phyloP scores from a whole-genome alignment of 2,113 vertebrate genomes.

The Syngnathus floridae region DNA sequence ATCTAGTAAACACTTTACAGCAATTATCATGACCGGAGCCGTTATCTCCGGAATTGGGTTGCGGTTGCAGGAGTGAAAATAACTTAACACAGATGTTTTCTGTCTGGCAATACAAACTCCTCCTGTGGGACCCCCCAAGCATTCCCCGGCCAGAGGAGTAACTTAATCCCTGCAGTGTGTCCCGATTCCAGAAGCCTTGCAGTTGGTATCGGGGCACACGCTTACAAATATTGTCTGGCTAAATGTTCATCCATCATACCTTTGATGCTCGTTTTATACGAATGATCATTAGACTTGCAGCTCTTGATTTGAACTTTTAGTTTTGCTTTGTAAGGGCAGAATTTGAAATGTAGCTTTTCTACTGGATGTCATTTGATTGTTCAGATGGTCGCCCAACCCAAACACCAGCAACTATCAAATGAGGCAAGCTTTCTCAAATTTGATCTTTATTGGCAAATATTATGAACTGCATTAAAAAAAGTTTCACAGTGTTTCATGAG shows the following conservation, averaged over 20 bases:
- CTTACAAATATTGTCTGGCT: neutral
- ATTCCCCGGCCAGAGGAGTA: neutral
- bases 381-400: neutral
- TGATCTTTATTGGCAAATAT: slow-evolving; percentile 49
- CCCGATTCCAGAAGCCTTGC: neutral
- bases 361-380: neutral
- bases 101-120: neutral
- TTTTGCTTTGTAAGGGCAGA: neutral
- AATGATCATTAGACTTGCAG: no score
- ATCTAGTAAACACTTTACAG: neutral
- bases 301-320: no score
- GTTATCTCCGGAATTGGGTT: neutral
- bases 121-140: neutral
- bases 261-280: no score
- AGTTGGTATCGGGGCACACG: neutral
- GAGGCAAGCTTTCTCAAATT: slow-evolving; percentile 6
- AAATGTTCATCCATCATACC: neutral
- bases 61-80: neutral
- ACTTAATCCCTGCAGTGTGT: neutral
- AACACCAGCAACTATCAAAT: neutral
- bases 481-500: slow-evolving; percentile 43
- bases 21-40: neutral
- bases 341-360: neutral
- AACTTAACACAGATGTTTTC: neutral
- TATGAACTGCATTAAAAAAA: slow-evolving; percentile 18